Evolutionary conservation across 2,113 vertebrate species (phyloP).

Genomic region (Mobula hypostoma): DNA sequence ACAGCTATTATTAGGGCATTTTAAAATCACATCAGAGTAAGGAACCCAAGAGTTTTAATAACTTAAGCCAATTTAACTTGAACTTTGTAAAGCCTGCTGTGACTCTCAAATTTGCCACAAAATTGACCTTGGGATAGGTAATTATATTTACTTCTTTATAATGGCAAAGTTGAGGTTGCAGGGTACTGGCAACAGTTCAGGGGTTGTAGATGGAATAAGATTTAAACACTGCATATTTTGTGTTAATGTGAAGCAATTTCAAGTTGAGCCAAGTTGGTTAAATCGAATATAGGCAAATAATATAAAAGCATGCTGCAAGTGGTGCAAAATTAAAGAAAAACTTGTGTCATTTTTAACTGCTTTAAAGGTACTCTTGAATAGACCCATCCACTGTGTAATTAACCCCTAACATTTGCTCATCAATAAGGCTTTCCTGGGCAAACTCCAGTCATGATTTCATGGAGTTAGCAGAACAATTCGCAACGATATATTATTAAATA

Average conservation of each 20-base stretch:
- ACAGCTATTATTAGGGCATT: background rate
- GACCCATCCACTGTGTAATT: background rate
- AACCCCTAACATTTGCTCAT: background rate
- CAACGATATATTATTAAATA: background rate
- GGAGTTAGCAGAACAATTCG: background rate
- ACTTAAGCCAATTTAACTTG: background rate
- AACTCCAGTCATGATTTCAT: background rate
- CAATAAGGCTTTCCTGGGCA: background rate
- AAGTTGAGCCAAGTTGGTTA: background rate
- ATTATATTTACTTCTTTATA: background rate
- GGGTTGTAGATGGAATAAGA: background rate
- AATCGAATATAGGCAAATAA: background rate
- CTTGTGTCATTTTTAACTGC: background rate
- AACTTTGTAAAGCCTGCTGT: background rate
- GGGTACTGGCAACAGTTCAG: background rate
- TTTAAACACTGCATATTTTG: background rate
- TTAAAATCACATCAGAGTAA: constrained; percentile 11
- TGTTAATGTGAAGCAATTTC: background rate
- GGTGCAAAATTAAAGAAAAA: background rate
- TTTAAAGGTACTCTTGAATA: background rate
- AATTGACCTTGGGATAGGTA: background rate
- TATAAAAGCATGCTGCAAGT: background rate
- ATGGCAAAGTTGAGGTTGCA: background rate
- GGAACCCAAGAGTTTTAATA: constrained; percentile 11
- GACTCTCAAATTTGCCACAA: background rate